Conservation (phyloP, 2,888 invertebrate genomes). For the Meteorus cinctellus region DNA sequence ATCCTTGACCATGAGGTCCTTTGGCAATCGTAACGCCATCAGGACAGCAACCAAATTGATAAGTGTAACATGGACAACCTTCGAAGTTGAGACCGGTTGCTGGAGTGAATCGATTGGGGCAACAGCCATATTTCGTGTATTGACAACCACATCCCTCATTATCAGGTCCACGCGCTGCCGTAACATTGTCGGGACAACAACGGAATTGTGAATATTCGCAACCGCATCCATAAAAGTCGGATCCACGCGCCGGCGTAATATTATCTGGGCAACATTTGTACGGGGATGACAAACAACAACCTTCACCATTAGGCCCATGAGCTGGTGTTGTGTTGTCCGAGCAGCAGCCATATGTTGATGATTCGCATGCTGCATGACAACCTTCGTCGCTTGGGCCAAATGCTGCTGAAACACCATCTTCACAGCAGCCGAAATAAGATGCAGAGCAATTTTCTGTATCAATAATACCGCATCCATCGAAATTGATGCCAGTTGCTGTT, state of each 20-base stretch:
- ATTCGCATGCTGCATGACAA: conserved; percentile 82
- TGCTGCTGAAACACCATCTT: conserved; percentile 81
- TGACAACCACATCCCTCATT: conserved; percentile 90
- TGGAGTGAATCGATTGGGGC: conserved; percentile 86
- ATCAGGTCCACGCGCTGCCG: conserved; percentile 85
- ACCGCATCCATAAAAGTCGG: conserved; percentile 82
- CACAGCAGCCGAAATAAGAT: conserved; percentile 83
- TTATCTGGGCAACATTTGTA: conserved; percentile 96
- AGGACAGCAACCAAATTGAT: conserved; percentile 92
- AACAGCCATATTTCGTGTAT: conserved; percentile 85
- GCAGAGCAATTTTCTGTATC: conserved; percentile 75
- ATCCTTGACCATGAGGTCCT: conserved; percentile 84
- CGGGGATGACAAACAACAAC: conserved; percentile 83
- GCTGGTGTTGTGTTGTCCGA: conserved; percentile 88
- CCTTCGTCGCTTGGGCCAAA: conserved; percentile 83
- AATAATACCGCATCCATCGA: conserved; percentile 77
- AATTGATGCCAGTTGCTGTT: conserved; percentile 78
- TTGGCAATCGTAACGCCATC: conserved; percentile 86
- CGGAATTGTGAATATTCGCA: conserved; percentile 86
- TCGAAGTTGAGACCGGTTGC: conserved; percentile 85
- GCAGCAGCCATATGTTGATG: conserved; percentile 89
- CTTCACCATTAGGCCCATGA: conserved; percentile 87
- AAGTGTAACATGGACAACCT: conserved; percentile 90
- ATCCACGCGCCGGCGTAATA: conserved; percentile 86
- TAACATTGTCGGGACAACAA: conserved; percentile 90